Percentiles rank a stretch among this genome's conserved stretches.
Evolutionary conservation across 1,140 invertebrate genomes (phyloP).

Genomic region (Phortica variegata): DNA sequence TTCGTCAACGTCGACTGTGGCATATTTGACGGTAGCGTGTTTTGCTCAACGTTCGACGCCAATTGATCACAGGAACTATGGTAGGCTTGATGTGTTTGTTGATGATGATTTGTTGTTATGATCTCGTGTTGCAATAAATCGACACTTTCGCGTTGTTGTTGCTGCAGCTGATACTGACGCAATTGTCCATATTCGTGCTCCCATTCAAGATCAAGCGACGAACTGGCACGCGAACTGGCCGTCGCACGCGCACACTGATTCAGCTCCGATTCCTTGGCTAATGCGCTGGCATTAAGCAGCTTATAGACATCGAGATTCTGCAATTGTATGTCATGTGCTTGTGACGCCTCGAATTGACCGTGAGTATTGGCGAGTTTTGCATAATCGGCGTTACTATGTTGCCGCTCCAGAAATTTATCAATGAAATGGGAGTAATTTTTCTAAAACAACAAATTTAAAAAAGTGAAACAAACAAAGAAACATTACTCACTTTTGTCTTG

Average conservation of each 20-base stretch:
- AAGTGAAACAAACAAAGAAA: no score
- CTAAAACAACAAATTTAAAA: slow-evolving; percentile 8
- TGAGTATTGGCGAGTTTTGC: not conserved
- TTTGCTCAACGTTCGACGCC: no score
- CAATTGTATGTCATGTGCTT: slow-evolving; percentile 28
- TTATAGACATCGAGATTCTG: slow-evolving; percentile 47
- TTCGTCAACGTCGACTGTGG: not conserved
- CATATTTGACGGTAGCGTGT: no score
- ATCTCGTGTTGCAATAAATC: slow-evolving; percentile 11
- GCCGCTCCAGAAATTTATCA: slow-evolving; percentile 45
- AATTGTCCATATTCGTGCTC: slow-evolving; percentile 50
- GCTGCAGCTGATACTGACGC: slow-evolving; percentile 29
- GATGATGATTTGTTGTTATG: slow-evolving; percentile 12
- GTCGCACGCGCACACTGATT: slow-evolving; percentile 24
- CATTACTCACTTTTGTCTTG: slow-evolving; percentile 24
- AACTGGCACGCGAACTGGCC: slow-evolving; percentile 40
- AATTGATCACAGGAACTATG: slow-evolving; percentile 35
- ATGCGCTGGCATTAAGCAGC: slow-evolving; percentile 28
- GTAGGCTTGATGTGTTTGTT: slow-evolving; percentile 7
- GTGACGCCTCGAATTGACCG: not conserved
- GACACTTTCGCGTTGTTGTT: not conserved
- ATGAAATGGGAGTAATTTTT: slow-evolving; percentile 39
- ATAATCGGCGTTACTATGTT: slow-evolving; percentile 1
- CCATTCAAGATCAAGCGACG: slow-evolving; percentile 52
- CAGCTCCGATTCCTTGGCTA: slow-evolving; percentile 40